Percentiles rank a stretch among this genome's conserved stretches.
phyloP scores from a whole-genome alignment of 2,113 vertebrate species.

The Spilogale gracilis region DNA sequence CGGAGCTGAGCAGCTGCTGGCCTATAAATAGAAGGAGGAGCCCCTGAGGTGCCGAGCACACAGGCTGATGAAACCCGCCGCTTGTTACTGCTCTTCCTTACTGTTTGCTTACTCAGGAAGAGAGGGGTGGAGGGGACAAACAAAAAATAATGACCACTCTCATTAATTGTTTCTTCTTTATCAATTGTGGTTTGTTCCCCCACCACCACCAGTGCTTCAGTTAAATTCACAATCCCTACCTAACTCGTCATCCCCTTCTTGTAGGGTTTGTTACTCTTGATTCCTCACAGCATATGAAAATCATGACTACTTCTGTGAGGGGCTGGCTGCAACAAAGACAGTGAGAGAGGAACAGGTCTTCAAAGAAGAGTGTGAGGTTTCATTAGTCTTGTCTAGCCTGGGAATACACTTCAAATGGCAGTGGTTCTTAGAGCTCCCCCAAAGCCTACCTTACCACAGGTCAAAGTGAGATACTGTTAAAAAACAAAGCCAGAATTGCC shows the following conservation, averaged over 20 bases:
- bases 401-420: neutral
- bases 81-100: neutral
- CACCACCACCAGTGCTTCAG: neutral
- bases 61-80: neutral
- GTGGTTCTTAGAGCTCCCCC: neutral
- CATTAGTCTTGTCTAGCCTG: neutral
- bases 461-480: neutral
- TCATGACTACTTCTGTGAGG: neutral
- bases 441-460: constrained; percentile 5
- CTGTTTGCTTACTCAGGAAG: neutral
- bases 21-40: constrained; percentile 36
- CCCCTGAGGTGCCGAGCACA: constrained; percentile 14
- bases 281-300: constrained; percentile 42
- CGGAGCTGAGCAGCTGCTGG: neutral
- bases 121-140: neutral
- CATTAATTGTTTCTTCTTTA: neutral
- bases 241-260: neutral
- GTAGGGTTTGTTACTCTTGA: neutral
- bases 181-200: neutral
- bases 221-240: constrained; percentile 10
- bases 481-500: constrained; percentile 26
- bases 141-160: neutral
- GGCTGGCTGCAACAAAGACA: neutral
- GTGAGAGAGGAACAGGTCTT: neutral
- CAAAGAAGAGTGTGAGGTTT: neutral